Conservation (phyloP, 2,113 vertebrate genomes). For the Sceloporus tristichus region DNA sequence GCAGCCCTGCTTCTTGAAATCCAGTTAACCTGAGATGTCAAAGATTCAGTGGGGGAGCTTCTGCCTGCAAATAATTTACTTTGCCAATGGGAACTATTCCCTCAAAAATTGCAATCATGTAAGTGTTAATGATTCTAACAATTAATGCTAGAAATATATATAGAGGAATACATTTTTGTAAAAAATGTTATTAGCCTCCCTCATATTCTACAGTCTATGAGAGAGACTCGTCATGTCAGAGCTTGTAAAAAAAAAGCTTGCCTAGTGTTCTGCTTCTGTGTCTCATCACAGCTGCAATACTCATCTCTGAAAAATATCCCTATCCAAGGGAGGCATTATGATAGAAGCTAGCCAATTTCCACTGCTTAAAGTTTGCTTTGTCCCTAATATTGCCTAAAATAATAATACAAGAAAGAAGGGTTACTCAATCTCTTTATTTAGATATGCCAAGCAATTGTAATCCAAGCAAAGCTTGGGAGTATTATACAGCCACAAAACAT, state of each 20-base stretch:
- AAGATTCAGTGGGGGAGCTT: neutral
- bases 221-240: neutral
- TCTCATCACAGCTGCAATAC: constrained; percentile 72
- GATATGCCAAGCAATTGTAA: constrained; percentile 60
- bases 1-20: neutral
- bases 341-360: constrained; percentile 66
- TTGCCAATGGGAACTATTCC: neutral
- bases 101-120: neutral
- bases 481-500: constrained; percentile 67
- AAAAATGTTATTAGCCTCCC: no score
- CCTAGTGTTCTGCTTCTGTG: constrained; percentile 47
- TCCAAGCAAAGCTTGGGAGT: constrained; percentile 57
- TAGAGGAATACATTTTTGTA: no score
- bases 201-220: constrained; percentile 19
- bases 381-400: constrained; percentile 70
- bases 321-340: constrained; percentile 72
- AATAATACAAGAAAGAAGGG: constrained; percentile 66
- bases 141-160: neutral
- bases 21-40: neutral
- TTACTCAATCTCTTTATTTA: constrained; percentile 60
- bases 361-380: constrained; percentile 52
- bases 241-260: constrained; percentile 10
- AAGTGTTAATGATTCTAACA: neutral
- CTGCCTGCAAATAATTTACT: neutral
- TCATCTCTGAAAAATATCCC: constrained; percentile 65